Percentiles rank a stretch among this genome's conserved stretches.
phyloP scores from a whole-genome alignment of 2,113 vertebrate genomes.

The Melospiza melodia region DNA sequence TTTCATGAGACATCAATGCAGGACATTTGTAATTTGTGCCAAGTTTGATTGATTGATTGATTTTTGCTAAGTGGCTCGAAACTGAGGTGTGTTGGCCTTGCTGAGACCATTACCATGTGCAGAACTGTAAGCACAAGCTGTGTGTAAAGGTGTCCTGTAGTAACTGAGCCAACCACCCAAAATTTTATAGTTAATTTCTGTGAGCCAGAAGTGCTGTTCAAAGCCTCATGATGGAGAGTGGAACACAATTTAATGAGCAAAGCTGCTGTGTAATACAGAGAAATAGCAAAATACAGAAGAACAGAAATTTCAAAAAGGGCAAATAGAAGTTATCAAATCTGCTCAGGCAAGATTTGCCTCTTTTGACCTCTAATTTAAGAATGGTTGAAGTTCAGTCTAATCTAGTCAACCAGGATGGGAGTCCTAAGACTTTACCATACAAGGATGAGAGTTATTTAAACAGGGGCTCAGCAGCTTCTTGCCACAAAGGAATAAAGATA shows the following conservation, averaged over 20 bases:
- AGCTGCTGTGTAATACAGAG: background rate
- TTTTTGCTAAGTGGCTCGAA: background rate
- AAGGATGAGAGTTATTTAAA: background rate
- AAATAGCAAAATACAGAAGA: background rate
- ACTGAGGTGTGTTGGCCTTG: background rate
- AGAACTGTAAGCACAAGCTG: background rate
- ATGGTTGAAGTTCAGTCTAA: background rate
- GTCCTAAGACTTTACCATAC: background rate
- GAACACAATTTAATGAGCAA: background rate
- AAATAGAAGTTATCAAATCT: background rate
- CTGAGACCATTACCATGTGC: background rate
- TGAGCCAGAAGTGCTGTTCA: background rate
- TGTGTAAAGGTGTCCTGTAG: background rate
- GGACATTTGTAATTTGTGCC: background rate
- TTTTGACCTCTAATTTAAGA: background rate
- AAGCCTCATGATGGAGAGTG: background rate
- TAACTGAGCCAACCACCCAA: background rate
- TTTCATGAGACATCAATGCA: background rate
- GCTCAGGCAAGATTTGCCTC: background rate
- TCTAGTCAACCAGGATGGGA: background rate
- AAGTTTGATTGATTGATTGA: background rate
- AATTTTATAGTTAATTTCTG: background rate
- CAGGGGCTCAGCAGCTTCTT: background rate
- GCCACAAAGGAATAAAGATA: background rate
- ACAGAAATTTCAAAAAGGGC: background rate